These are phyloP conservation scores for Decapterus maruadsi DNA, from an alignment of 2,797 vertebrate genomes.

Conservation along the genomic window DNA sequence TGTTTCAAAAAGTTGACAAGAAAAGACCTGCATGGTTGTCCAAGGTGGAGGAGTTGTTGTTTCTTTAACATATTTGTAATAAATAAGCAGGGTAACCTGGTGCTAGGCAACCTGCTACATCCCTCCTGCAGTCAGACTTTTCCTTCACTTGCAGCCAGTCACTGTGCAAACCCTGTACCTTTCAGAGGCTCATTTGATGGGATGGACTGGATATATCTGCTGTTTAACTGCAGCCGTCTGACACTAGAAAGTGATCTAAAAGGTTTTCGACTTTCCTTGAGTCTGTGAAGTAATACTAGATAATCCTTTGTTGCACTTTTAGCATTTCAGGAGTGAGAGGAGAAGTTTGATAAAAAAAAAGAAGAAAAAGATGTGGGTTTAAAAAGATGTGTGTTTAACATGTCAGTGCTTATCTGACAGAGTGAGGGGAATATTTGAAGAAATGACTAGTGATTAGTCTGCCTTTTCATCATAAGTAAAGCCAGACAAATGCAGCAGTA, in stretches of 20 bases:
- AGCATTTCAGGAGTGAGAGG: conserved; percentile 19
- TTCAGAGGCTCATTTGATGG: conserved; percentile 12
- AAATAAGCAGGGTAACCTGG: conserved; percentile 11
- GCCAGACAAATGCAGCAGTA: conserved; percentile 21
- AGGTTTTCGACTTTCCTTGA: conserved; percentile 39
- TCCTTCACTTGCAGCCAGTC: conserved; percentile 22
- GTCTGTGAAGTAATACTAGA: conserved; percentile 29
- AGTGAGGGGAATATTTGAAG: conserved; percentile 58
- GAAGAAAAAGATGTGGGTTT: too few species aligned
- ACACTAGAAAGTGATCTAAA: conserved; percentile 40
- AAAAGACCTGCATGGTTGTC: too few species aligned
- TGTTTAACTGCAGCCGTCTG: conserved; percentile 14
- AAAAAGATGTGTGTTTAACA: conserved; percentile 54
- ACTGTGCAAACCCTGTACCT: neutral
- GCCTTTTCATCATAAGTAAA: conserved; percentile 64
- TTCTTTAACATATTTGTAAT: conserved; percentile 21
- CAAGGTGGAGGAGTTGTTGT: too few species aligned
- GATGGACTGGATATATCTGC: conserved; percentile 18
- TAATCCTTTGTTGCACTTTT: conserved; percentile 39
- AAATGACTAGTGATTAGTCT: conserved; percentile 63
- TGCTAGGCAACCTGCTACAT: neutral
- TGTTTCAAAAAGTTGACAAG: too few species aligned
- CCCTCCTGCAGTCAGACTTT: neutral
- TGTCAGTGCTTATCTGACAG: conserved; percentile 56
- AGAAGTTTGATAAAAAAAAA: too few species aligned